Base-by-base conservation (phyloP, 1,140 invertebrate species). In the Venturia canescens region DNA sequence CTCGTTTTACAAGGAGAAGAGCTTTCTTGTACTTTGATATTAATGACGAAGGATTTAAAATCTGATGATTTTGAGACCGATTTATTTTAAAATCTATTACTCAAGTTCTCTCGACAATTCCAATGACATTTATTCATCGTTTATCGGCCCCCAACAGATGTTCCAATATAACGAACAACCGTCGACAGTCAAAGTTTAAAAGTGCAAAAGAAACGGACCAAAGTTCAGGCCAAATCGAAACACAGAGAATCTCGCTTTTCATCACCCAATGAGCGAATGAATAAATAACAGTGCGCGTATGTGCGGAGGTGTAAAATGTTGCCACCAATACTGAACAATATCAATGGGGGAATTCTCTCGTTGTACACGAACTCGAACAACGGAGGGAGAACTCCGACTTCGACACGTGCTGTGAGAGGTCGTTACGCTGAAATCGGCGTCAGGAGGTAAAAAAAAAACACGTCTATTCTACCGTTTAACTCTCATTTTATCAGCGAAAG, bases 401-500 rank as follows among this genome's bases (percentile, higher is more conserved):
- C 44, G 15, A 84, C 80, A 18, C 83, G 86, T 15, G 71, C 83
- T 38, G 80, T 84, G 23, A 87, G 90, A 48, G 87, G 89, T 2
- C 87, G 90, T 63, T 91, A 91, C 81, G 90, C 90, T 13, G 90
- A 91, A 83, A 91, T 91, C 63, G 90, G 90, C 83, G 86, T 90
- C 9, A 91, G 89, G 82, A 90, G 90, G 90, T 91, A 88, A 86
- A 87, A 26, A 57, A 66, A 29, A 66, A 66, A 23, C n/a, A n/a
- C 27, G 3, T 66, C 26, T 53, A 11, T 50, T 70, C 44, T 11
- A 44, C 38, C 38, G 11, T 44, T 44, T 44, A 13, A 44, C 38
- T 44, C 38, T 44, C 11, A 11, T 44, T 44, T 44, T 11, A 13
- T 44, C 38, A 44, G 13, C 13, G 13, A 44, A 44, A 44, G 38